These are phyloP conservation scores for Echinops telfairi DNA, from an alignment of 2,113 vertebrate genomes.

Conservation along the genomic window DNA sequence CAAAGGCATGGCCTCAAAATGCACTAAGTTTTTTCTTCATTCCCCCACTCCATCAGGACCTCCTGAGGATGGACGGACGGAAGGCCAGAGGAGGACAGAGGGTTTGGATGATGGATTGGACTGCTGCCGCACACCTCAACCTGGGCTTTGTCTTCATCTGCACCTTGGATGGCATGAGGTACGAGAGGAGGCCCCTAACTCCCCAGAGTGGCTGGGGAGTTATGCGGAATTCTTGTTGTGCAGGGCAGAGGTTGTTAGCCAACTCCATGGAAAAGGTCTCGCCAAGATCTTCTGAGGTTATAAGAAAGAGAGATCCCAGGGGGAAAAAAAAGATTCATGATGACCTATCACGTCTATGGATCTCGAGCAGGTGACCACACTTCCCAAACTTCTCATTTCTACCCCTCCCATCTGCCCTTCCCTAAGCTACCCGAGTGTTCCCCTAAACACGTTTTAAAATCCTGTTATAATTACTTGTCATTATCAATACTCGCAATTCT, in stretches of 20 bases:
- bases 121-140: not conserved
- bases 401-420: not conserved
- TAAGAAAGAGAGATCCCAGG: not conserved
- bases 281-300: not conserved
- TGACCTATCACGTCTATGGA: no score
- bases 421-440: not conserved
- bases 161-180: not conserved
- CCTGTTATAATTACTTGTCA: not conserved
- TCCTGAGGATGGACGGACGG: not conserved
- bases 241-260: not conserved
- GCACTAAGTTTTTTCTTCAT: not conserved
- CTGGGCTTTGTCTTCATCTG: not conserved
- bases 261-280: not conserved
- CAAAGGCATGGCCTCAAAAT: not conserved
- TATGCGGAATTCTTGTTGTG: not conserved
- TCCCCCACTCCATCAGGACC: not conserved
- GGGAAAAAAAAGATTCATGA: not conserved
- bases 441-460: not conserved
- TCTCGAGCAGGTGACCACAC: not conserved
- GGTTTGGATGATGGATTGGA: not conserved
- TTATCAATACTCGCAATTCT: not conserved
- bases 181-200: fast-evolving
- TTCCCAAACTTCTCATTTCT: not conserved
- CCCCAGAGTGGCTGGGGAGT: not conserved
- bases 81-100: not conserved